phyloP scores from a whole-genome alignment of 2,113 vertebrate genomes.

The Tringa solitaria region DNA sequence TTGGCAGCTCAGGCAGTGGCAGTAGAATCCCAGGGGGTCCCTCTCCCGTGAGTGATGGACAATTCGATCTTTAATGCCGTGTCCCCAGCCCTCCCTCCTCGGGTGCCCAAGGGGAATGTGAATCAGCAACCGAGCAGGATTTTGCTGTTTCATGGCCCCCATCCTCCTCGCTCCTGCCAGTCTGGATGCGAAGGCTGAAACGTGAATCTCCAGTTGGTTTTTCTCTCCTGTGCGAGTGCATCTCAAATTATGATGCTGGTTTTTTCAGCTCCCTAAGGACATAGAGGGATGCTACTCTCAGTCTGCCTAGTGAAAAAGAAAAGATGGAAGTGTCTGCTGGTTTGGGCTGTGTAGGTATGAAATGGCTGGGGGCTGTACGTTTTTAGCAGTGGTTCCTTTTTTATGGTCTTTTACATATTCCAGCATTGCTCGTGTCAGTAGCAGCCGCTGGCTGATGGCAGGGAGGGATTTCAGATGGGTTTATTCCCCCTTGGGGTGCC shows the following conservation, averaged over 20 bases:
- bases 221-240: background rate
- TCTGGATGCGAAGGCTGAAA: background rate
- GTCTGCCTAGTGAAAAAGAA: background rate
- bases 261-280: background rate
- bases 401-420: background rate
- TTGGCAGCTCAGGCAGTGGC: background rate
- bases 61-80: rapidly evolving
- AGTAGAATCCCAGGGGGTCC: rapidly evolving
- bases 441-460: background rate
- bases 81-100: background rate
- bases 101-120: rapidly evolving
- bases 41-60: background rate
- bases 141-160: background rate
- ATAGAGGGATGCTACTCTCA: rapidly evolving
- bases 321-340: background rate
- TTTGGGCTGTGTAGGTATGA: background rate
- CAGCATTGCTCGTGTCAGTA: rapidly evolving
- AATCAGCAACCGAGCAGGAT: background rate
- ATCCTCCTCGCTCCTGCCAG: background rate
- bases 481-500: background rate
- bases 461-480: background rate
- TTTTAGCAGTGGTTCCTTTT: background rate
- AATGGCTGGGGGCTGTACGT: background rate
- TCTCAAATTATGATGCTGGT: background rate
- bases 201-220: background rate